Evolutionary conservation across 2,888 invertebrate genomes (phyloP), one percentile per base, ranked within the genome.

Genomic region (Phymatocera aterrima): DNA sequence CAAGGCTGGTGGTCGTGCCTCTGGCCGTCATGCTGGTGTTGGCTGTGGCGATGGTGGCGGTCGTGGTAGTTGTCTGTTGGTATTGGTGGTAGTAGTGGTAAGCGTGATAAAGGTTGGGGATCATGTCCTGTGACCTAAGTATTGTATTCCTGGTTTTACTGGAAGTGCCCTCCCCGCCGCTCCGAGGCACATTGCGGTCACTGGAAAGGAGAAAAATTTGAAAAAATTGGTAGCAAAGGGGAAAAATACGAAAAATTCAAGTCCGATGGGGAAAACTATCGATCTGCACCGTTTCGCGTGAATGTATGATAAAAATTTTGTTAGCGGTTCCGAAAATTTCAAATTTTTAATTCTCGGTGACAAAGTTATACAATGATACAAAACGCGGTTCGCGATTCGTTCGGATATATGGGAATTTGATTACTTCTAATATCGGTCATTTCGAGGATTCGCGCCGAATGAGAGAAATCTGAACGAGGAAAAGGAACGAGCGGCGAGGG

Each of bases 1-100:
- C 60, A 48, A 72, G 37, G 57, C 51, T 75, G 75, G 40, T 75
- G 57, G 75, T 75, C 40, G 57, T 60, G 40, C 57, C 40, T 40
- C 57, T 72, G 31, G 31, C 51, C 72, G 72, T 72, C 51, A 54
- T 51, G 68, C 40, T 46, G 72, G 72, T 51, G 43, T 31, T 51
- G 28, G 43, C 10, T 10, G 68, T 24, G 68, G 43, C 46, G 68
- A 43, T 68, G 72, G 70, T 61, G 31, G 61, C 34, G 15, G 21
- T 28, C 12, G 15, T 57, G n/a, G n/a, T n/a, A n/a, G n/a, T n/a
- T 54, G 18, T 21, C 54, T 54, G 21, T 21, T 21, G 54, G 57
- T 57, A 5, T 57, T 28, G n/a, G n/a, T n/a, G n/a, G n/a, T 54
- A 21, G 54, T 54, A 15, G 5, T 68, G 12, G 68, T 68, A 37